Evolutionary conservation across 2,888 invertebrate genomes (phyloP), one percentile per base, ranked within the genome.

Genomic region (Graphium colonna): DNA sequence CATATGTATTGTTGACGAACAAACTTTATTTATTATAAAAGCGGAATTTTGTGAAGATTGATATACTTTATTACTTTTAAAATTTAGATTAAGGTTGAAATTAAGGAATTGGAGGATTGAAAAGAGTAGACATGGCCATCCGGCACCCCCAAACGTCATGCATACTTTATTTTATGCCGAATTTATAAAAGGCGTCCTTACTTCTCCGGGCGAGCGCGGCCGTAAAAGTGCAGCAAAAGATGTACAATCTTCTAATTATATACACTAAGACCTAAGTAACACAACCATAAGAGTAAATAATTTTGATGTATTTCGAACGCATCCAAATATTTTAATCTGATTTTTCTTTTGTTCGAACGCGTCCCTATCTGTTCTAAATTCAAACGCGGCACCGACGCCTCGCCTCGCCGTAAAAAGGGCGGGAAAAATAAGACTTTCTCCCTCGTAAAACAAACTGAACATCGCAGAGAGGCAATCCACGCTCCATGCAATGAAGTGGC

Each of bases 381-480:
- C 42, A 58, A 79, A 79, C 70, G 58, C 36, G 63, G 65, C 67
- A 54, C 8, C 2, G 17, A 36, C 58, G 44, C 59, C 49, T 44
- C 39, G 33, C 33, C 44, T 54, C 38, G 39, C 55, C 54, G 59
- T 66, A 61, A 64, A 64, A 66, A 61, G 57, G 58, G 60, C 56
- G 51, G 53, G 50, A 57, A 56, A 65, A 75, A 73, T 70, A 74
- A 77, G 73, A 69, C 67, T 74, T 67, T 64, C 52, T 52, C 56
- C 54, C 59, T 63, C 67, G 60, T 69, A 70, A 75, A 71, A 69
- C 69, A 62, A 64, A 69, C 63, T 64, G 67, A 68, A 70, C 64
- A 61, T 61, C 61, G 53, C 44, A 51, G n/a, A n/a, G n/a, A n/a
- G n/a, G n/a, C n/a, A n/a, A n/a, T n/a, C 47, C 18, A 3, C 18